Evolutionary conservation across 1,140 invertebrate genomes (phyloP).

Genomic region (Meteorus sp.): DNA sequence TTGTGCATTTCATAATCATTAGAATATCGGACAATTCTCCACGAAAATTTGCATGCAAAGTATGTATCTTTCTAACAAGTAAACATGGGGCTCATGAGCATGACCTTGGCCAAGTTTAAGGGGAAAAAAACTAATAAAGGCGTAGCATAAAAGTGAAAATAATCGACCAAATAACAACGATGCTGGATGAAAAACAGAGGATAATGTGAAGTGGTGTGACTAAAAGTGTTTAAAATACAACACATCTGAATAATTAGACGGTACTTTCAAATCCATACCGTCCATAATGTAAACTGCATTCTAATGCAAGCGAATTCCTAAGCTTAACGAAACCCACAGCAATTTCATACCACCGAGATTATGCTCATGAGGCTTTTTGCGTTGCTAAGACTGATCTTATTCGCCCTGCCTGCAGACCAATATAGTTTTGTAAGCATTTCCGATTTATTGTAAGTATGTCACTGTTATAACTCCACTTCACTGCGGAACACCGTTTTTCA

Average conservation of each 20-base stretch:
- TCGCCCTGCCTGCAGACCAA: conserved; percentile 45
- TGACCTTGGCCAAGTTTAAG: conserved; percentile 4
- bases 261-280: no score
- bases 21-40: not conserved
- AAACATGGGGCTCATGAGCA: conserved; percentile 7
- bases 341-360: conserved; percentile 13
- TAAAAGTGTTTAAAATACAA: not conserved
- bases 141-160: not conserved
- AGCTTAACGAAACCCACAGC: conserved; percentile 3
- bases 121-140: conserved; percentile 18
- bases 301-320: no score
- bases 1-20: conserved; percentile 11
- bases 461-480: conserved; percentile 13
- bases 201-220: not conserved
- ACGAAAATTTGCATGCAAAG: conserved; percentile 14
- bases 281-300: not conserved
- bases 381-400: conserved; percentile 51
- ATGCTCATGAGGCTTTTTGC: conserved; percentile 14
- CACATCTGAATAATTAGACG: not conserved
- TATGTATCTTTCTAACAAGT: conserved; percentile 10
- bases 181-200: not conserved
- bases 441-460: conserved; percentile 12
- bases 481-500: not conserved
- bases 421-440: conserved; percentile 13
- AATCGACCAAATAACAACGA: not conserved